Base-by-base conservation (phyloP, 2,888 invertebrate species). In the Drosophila cognata region DNA sequence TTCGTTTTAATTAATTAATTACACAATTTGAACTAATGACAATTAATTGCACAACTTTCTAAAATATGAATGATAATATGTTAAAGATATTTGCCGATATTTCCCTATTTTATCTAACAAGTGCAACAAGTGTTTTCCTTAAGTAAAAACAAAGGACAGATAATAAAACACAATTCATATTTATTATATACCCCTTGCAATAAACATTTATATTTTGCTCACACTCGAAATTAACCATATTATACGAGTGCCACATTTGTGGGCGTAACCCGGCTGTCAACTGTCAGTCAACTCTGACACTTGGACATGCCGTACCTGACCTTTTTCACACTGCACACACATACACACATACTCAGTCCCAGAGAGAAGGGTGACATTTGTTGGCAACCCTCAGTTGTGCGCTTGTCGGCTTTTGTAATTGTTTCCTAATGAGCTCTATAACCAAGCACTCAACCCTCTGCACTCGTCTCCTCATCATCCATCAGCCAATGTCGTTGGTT, bases 341-440 rank as follows among this genome's bases (percentile, higher is more conserved):
- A 43, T 21, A 46, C 28, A 43, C 21, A 46, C 36, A 13, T 1
- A 50, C 29, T 28, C 7, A 41, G 21, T 50, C 31, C 5, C 25
- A 60, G 50, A 52, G 46, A 66, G 66, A 68, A 66, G 87, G 87
- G 83, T 82, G 77, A 75, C 71, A 68, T 70, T 71, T 46, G 64
- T 11, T 50, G 65, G 61, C 82, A 89, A 89, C 84, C 87, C 88
- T 70, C 72, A 77, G 59, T 64, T 46, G 71, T 65, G 56, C 57
- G 62, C 57, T 57, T 81, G 77, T 38, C 73, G 50, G 51, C 66
- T 56, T 67, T 77, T 81, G 81, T 85, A 85, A 85, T 85, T 85
- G 89, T 78, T 89, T 85, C 70, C 83, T 85, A 85, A 85, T 85
- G 85, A 88, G 78, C 78, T 80, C 77, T 64, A 65, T 67, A 67